These are phyloP conservation scores for Minunthozetes semirufus DNA, from an alignment of 2,888 invertebrate genomes.

Conservation along the genomic window DNA sequence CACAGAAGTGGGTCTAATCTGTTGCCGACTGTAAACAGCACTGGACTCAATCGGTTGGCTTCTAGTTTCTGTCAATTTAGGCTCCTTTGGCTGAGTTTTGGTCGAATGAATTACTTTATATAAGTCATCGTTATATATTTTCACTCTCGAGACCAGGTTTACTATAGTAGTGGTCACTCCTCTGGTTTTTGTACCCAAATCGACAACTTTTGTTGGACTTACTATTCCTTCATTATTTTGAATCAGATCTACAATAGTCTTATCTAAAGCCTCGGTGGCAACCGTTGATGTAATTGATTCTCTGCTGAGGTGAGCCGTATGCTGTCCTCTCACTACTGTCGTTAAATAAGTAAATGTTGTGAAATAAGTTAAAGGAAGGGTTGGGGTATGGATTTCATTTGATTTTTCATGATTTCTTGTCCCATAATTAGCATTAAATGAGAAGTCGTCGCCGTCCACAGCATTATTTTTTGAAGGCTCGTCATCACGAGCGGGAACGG, in stretches of 20 bases:
- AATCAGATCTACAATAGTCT: constrained; percentile 36
- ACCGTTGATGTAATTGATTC: constrained; percentile 41
- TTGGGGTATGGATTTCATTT: constrained; percentile 33
- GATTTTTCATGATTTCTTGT: constrained; percentile 25
- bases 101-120: constrained; percentile 38
- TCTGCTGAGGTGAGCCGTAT: constrained; percentile 41
- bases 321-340: constrained; percentile 43
- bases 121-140: constrained; percentile 41
- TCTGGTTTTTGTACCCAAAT: constrained; percentile 41
- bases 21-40: neutral
- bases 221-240: constrained; percentile 38
- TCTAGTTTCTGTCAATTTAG: neutral
- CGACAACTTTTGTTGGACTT: constrained; percentile 31
- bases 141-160: constrained; percentile 42
- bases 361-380: constrained; percentile 42
- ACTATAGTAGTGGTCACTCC: constrained; percentile 43
- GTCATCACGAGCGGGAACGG: constrained; percentile 30
- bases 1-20: constrained; percentile 17
- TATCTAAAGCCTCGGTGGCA: constrained; percentile 39
- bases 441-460: constrained; percentile 8
- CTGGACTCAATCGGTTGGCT: neutral
- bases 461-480: constrained; percentile 32
- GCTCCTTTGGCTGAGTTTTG: neutral
- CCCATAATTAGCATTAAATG: constrained; percentile 12
- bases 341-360: constrained; percentile 44